Percentiles rank a stretch among this genome's conserved stretches.
These are phyloP conservation scores for Embidobia sp. DNA, from an alignment of 2,888 invertebrate genomes.

Conservation along the genomic window DNA sequence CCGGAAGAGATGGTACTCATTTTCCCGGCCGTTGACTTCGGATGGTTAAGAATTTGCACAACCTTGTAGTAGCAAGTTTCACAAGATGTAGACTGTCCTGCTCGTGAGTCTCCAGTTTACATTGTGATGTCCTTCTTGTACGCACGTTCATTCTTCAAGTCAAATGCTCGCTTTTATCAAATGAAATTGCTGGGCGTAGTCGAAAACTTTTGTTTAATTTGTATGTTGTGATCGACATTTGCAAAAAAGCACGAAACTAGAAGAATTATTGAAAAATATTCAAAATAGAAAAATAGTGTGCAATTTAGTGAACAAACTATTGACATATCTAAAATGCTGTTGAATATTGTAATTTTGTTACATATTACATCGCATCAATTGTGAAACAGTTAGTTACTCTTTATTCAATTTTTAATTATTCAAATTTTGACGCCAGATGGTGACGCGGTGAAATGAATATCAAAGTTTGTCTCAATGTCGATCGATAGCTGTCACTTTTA, in stretches of 20 bases:
- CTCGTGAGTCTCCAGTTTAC: constrained; percentile 25
- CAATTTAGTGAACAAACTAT: no score
- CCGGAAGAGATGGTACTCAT: constrained; percentile 82
- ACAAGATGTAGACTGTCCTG: constrained; percentile 40
- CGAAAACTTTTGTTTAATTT: constrained; percentile 30
- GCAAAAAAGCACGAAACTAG: no score
- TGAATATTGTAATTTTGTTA: background rate
- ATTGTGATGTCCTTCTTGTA: constrained; percentile 14
- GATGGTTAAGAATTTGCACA: constrained; percentile 69
- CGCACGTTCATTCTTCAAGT: constrained; percentile 38
- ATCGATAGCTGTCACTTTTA: constrained; percentile 39
- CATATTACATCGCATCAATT: background rate
- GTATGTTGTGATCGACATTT: background rate
- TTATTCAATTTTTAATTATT: constrained; percentile 37
- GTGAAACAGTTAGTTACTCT: constrained; percentile 3
- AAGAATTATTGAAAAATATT: no score
- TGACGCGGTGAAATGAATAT: constrained; percentile 18
- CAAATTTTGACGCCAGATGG: constrained; percentile 31
- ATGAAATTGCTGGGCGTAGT: constrained; percentile 50
- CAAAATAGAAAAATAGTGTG: no score
- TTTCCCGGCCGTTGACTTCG: constrained; percentile 82
- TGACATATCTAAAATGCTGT: no score
- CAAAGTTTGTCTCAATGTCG: constrained; percentile 30
- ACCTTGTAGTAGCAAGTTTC: constrained; percentile 25
- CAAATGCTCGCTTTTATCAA: constrained; percentile 41